Evolutionary conservation across 1,140 invertebrate genomes (phyloP), one percentile per base, ranked within the genome.

Genomic region (Micrasema minimum): DNA sequence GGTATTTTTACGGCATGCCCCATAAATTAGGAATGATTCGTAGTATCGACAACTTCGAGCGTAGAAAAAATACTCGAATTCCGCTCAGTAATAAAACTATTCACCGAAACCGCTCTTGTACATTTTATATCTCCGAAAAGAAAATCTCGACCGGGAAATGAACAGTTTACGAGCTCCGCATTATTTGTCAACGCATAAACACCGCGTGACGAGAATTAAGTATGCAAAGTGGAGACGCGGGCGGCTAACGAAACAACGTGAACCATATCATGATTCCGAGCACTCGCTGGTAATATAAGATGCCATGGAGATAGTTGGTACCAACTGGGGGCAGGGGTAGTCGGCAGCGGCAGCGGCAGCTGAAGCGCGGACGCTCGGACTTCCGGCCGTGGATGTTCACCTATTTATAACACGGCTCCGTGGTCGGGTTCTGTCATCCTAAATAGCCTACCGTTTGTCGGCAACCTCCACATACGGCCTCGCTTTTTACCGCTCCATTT

Each of bases 361-460:
- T 26, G 14, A 26, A 18, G 57, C 48, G n/a, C n/a, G n/a, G n/a
- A n/a, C n/a, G n/a, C n/a, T n/a, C n/a, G n/a, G n/a, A n/a, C n/a
- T n/a, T n/a, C n/a, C n/a, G n/a, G n/a, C n/a, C n/a, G n/a, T n/a
- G 48, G 46, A 48, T 55, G 68, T 41, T 45, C 59, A 45, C 48
- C 68, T 53, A 70, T 64, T 64, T 53, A 53, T 70, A 53, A 70
- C 14, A 18, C 68, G 18, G 31, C 68, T 59, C 48, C 26, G 57
- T 50, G 68, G 59, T 70, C 38, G 20, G 35, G 46, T 51, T 64
- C 57, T 70, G 68, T 64, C 68, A 70, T 64, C 45, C 57, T 69
- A 61, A 69, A 69, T 69, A 61, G 55, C 67, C 55, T 50, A 48
- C 67, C 41, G 53, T 69, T 61, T 69, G 67, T 59, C 67, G 53